phyloP scores from a whole-genome alignment of 2,797 vertebrate species.

The Sebastes minor region DNA sequence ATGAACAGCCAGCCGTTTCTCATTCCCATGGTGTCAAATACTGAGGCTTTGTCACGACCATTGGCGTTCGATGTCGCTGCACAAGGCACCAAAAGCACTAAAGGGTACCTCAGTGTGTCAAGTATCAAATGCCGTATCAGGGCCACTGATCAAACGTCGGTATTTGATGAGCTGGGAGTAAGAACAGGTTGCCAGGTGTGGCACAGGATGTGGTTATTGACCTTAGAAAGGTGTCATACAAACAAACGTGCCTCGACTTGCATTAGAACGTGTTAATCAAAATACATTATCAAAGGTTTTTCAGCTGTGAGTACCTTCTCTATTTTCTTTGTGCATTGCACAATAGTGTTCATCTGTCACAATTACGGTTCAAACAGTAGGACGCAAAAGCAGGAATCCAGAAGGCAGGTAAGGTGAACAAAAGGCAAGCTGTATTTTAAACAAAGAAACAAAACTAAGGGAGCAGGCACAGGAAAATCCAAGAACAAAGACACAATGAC shows the following conservation, averaged over 20 bases:
- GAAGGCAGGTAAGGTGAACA: not conserved
- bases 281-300: not conserved
- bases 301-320: no score
- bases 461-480: not conserved
- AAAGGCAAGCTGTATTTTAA: not conserved
- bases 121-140: no score
- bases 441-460: not conserved
- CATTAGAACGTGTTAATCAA: not conserved
- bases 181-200: not conserved
- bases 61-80: not conserved
- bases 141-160: no score
- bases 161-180: not conserved
- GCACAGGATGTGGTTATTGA: not conserved
- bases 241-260: not conserved
- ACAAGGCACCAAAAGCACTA: not conserved
- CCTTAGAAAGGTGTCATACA: not conserved
- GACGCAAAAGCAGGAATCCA: not conserved
- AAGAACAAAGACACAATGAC: not conserved
- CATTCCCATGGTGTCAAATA: no score
- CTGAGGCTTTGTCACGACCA: no score
- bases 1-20: not conserved
- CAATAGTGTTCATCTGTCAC: not conserved
- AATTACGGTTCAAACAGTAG: not conserved
- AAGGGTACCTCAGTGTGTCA: not conserved
- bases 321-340: no score